Evolutionary conservation across 2,113 vertebrate species (phyloP), one percentile per base, ranked within the genome.

Genomic region (Ramphastos sulfuratus): DNA sequence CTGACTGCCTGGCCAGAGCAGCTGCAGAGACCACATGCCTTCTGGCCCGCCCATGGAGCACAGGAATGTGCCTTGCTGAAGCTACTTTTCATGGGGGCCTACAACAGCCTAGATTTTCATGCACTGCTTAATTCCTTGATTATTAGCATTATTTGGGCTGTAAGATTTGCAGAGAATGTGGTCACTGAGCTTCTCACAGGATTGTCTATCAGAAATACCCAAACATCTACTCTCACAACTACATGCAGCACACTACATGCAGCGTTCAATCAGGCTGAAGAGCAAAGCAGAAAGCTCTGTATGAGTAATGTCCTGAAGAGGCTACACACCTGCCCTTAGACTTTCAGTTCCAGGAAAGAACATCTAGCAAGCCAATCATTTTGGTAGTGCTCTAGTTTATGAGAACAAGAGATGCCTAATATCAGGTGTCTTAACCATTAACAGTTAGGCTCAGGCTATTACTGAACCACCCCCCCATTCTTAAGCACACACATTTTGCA

Each of bases 1-100:
- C 6, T n/a, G 55, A 44, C 35, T 6, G 15, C 50, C 27, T 0
- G 0, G 64, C n/a, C 20, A 10, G 64, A 30, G 17, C 0, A 0
- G 13, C 4, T 0, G 0, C 19, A 31, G 27, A 76, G 75, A 63
- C 35, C 3, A 1, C 10, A 2, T 56, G 60, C 73, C n/a, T 85
- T 69, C 58, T 12, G 7, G 82, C 23, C 60, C 31, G 17, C 46
- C 78, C 30, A 11, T 0, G 0, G 8, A 82, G 60, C 72, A 71
- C 50, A 86, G 63, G 82, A 96, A 93, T 73, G 66, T 93, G 81
- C 69, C 84, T 37, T 52, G 64, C 67, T 86, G 56, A 90, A 56
- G n/a, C 27, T 83, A 90, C 78, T 85, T 85, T 95, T 92, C 86
- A 95, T 0, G 0, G 5, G 15, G n/a, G 88, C 85, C 70, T 63